These are phyloP conservation scores for Radopholus similis DNA, from an alignment of 1,140 invertebrate genomes.

Conservation along the genomic window DNA sequence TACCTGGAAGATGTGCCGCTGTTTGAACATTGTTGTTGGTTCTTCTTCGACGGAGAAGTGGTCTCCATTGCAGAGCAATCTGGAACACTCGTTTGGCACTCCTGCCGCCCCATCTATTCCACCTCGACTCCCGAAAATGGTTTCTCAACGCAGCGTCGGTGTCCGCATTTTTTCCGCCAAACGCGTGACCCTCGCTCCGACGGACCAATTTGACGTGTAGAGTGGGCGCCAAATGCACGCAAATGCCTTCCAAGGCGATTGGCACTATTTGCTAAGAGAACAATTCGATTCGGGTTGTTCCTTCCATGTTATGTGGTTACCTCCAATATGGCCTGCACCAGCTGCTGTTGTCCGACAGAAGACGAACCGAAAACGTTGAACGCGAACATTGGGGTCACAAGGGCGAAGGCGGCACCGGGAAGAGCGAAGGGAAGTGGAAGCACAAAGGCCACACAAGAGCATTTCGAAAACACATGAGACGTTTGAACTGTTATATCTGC, in stretches of 20 bases:
- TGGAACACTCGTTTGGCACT: background rate
- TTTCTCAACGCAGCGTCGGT: background rate
- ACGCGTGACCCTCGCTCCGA: background rate
- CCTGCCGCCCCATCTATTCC: too few species aligned
- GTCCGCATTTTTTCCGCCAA: background rate
- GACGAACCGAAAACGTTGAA: background rate
- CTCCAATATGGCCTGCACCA: background rate
- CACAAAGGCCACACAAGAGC: background rate
- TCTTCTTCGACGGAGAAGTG: background rate
- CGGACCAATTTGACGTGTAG: background rate
- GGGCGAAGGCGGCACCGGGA: background rate
- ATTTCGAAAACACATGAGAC: background rate
- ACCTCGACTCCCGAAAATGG: background rate
- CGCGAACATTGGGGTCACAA: background rate
- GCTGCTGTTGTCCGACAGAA: background rate
- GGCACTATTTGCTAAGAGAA: too few species aligned
- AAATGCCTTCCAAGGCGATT: background rate
- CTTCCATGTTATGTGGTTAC: background rate
- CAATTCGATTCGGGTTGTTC: background rate
- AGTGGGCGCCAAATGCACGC: background rate
- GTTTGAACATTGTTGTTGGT: background rate
- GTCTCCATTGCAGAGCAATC: background rate
- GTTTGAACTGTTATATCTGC: background rate
- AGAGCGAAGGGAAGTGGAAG: background rate
- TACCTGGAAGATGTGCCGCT: background rate